Conservation (phyloP, 2,888 invertebrate species). For the Chalcosyrphus nemorum region DNA sequence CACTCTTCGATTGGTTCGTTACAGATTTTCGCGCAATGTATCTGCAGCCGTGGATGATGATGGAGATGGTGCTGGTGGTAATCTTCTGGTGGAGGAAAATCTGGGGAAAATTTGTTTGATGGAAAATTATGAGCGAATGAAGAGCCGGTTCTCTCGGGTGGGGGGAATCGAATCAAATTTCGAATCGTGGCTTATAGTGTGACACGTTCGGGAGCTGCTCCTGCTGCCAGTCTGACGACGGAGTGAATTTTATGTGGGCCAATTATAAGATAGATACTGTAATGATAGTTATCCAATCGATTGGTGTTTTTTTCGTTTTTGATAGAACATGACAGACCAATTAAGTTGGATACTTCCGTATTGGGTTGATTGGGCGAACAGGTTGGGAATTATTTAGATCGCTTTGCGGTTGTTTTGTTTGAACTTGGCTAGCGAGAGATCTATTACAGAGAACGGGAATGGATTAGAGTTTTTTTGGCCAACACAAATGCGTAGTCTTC, state of each 20-base stretch:
- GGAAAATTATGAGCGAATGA: conserved; percentile 7
- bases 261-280: background rate
- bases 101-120: conserved; percentile 9
- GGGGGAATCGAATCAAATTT: no score
- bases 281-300: conserved; percentile 19
- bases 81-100: conserved; percentile 27
- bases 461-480: no score
- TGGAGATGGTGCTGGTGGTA: background rate
- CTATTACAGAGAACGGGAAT: background rate
- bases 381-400: background rate
- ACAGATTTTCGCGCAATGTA: conserved; percentile 43
- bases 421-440: background rate
- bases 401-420: background rate
- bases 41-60: background rate
- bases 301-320: background rate
- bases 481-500: no score
- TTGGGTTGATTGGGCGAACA: background rate
- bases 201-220: conserved; percentile 15
- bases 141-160: conserved; percentile 55
- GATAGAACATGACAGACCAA: background rate
- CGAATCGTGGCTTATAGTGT: background rate
- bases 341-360: conserved; percentile 14
- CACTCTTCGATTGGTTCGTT: conserved; percentile 18
- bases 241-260: conserved; percentile 11
- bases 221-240: background rate